These are phyloP conservation scores for Porites cylindrica DNA, from an alignment of 92 coral and sea anemone genomes.

Conservation along the genomic window DNA sequence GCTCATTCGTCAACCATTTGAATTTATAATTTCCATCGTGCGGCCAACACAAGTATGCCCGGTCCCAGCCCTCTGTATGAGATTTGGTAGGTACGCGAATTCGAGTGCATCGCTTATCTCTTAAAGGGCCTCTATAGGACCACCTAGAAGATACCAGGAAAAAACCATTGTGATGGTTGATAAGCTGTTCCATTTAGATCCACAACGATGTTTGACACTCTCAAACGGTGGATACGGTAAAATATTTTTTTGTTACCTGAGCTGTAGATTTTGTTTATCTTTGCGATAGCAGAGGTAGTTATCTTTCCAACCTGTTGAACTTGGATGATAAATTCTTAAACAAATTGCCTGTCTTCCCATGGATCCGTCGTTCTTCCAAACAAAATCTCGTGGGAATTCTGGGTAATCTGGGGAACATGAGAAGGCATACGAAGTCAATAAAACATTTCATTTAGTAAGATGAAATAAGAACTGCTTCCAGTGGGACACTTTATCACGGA, in stretches of 20 bases:
- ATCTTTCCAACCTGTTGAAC: slow-evolving; percentile 62
- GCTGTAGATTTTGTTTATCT: slow-evolving; percentile 65
- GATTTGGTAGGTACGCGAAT: slow-evolving; percentile 66
- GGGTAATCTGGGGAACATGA: slow-evolving; percentile 71
- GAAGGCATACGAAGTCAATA: no score
- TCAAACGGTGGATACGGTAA: no score
- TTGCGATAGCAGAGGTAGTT: slow-evolving; percentile 81
- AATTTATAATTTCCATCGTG: slow-evolving; percentile 81
- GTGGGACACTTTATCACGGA: no score
- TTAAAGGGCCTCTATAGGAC: slow-evolving; percentile 31
- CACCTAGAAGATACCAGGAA: background rate
- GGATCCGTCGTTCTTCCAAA: slow-evolving; percentile 63
- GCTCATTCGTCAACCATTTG: slow-evolving; percentile 75
- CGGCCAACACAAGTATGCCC: slow-evolving; percentile 81
- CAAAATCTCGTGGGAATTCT: slow-evolving; percentile 88
- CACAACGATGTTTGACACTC: no score
- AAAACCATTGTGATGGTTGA: background rate
- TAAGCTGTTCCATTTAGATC: background rate
- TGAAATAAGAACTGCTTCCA: no score
- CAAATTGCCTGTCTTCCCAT: slow-evolving; percentile 54
- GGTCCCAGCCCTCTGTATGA: slow-evolving; percentile 64
- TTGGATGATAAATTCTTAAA: slow-evolving; percentile 71
- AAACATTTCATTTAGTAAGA: no score
- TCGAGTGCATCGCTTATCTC: slow-evolving; percentile 65
- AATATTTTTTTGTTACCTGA: slow-evolving; percentile 46